phyloP scores from a whole-genome alignment of 1,140 invertebrate species.

The Bemisia tabaci region DNA sequence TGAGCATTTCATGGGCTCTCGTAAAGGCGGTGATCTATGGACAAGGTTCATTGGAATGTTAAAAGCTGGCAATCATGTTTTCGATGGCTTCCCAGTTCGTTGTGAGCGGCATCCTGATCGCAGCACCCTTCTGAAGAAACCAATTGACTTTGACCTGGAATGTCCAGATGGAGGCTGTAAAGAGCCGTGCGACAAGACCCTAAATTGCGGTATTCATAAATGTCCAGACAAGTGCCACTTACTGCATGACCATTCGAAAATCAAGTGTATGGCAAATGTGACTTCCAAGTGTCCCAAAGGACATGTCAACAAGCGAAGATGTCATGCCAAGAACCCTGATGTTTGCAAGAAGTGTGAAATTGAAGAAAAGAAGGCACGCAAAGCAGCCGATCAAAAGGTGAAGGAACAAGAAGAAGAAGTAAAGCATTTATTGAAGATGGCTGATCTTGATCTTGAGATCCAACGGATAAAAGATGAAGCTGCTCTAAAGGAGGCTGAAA shows the following conservation, averaged over 20 bases:
- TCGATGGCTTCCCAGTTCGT: background rate
- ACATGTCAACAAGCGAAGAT: background rate
- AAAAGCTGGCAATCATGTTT: background rate
- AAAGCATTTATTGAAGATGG: background rate
- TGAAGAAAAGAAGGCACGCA: background rate
- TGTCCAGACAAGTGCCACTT: background rate
- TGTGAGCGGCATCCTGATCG: background rate
- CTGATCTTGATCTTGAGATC: background rate
- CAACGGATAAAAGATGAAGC: background rate
- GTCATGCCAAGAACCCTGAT: background rate
- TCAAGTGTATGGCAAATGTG: background rate
- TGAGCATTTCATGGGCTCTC: background rate
- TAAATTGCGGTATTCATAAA: background rate
- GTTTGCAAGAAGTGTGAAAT: background rate
- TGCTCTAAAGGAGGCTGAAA: background rate
- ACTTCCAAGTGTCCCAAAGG: background rate
- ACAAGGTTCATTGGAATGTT: background rate
- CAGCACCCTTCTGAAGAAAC: background rate
- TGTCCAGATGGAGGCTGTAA: background rate
- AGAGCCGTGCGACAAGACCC: background rate
- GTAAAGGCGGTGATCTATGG: background rate
- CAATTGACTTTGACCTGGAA: background rate
- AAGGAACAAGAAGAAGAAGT: background rate
- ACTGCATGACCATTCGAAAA: background rate
- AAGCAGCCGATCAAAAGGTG: background rate